These are phyloP conservation scores for Leucoraja ocellata DNA, from an alignment of 2,797 vertebrate species.

Conservation along the genomic window DNA sequence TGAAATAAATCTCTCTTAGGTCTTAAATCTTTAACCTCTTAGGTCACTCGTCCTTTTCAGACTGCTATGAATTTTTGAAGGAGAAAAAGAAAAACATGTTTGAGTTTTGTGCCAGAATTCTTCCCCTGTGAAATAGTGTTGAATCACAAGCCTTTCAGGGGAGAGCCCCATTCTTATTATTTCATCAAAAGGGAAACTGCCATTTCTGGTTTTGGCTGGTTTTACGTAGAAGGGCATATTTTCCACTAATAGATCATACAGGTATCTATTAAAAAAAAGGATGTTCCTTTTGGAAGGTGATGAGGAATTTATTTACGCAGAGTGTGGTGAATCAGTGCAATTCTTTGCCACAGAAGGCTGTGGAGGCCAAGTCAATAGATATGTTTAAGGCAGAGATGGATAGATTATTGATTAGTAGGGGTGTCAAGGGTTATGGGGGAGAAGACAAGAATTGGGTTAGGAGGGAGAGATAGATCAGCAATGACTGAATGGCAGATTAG, in stretches of 20 bases:
- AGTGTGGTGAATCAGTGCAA: too few relatives aligned
- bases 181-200: neutral
- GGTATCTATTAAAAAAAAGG: neutral
- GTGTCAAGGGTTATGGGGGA: too few relatives aligned
- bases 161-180: neutral
- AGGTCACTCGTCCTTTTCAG: neutral
- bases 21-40: neutral
- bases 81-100: neutral
- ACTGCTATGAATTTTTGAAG: neutral
- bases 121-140: neutral
- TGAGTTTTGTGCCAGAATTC: neutral
- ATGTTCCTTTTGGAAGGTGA: too few relatives aligned
- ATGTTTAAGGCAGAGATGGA: too few relatives aligned
- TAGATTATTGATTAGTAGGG: too few relatives aligned
- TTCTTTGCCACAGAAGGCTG: too few relatives aligned
- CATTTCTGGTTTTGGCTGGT: neutral
- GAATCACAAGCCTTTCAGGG: neutral
- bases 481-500: too few relatives aligned
- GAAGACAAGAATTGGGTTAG: too few relatives aligned
- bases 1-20: neutral
- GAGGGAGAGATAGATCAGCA: too few relatives aligned
- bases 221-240: neutral
- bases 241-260: neutral
- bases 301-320: too few relatives aligned
- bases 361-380: too few relatives aligned